Base-by-base conservation (phyloP, 2,888 invertebrate genomes). In the Altica lythri region DNA sequence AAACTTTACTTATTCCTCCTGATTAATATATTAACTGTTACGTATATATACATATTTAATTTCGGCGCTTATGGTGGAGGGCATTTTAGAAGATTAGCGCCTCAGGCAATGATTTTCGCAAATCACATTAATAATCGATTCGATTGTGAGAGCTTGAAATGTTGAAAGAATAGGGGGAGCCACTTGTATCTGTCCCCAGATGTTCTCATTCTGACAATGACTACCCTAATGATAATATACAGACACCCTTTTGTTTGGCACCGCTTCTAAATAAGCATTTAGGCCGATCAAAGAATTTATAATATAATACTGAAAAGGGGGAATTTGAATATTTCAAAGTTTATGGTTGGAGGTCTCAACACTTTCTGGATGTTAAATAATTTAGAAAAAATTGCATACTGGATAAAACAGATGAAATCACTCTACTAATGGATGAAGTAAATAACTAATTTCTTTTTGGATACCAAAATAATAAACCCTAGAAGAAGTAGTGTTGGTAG, bases 61-160 rank as follows among this genome's bases (percentile, higher is more conserved):
- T n/a, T n/a, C n/a, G n/a, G n/a, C n/a, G n/a, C n/a, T n/a, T n/a
- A n/a, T n/a, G n/a, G n/a, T n/a, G n/a, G n/a, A n/a, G n/a, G n/a
- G n/a, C n/a, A n/a, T n/a, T n/a, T n/a, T n/a, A n/a, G 48, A 52
- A 55, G 59, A 59, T 59, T 59, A 61, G 37, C 57, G 57, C 60
- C 53, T 46, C 17, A 50, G 47, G 60, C 60, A 52, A 59, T 57
- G 61, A 61, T 61, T 60, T 62, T 45, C 53, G 53, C 59, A 53
- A 63, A 63, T 64, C 40, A 25, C 56, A 55, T 60, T 62, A 60
- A 62, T 63, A 60, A 60, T 56, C 51, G 61, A 60, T 60, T 63
- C 55, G 50, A 58, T 57, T 58, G 30, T 17, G 16, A 27, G 43
- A 25, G 16, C 4, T 2, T 27, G 1, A 40, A 25, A 9, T 9